Base-by-base conservation (phyloP, 2,113 vertebrate species). In the Syngnathus typhle region DNA sequence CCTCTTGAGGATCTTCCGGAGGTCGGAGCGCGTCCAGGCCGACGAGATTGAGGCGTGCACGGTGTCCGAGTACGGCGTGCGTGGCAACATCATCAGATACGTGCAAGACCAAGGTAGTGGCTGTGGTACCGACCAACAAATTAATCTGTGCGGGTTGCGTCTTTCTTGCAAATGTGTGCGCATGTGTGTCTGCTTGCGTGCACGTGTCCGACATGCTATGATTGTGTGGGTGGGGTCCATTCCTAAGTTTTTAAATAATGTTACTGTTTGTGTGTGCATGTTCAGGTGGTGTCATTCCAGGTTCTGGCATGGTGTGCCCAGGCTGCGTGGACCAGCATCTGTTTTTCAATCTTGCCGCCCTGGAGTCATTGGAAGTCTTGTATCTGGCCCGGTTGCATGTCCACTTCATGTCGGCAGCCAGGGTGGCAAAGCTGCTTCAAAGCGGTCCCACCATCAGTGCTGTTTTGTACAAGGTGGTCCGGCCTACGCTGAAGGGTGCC, bases 61-160 rank as follows among this genome's bases (percentile, higher is more conserved):
- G 76, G 88, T 96, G 87, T 90, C 93, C 0, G 94, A 95, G 60
- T 90, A 94, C 0, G 89, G 92, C 1, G 95, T 98, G 18, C 91
- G 91, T 1, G 96, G 96, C 1, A 93, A 95, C 89, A 94, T 96
- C 78, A 87, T 98, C 72, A 90, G 95, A 1, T 90, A 93, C 73
- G 75, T 98, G 37, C 81, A 88, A 0, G 93, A 94, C 78, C 93
- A 91, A 91, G 94, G 96, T 99, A 81, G 23, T 18, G 16, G 36
- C n/a, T 6, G 10, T 11, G 38, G 38, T 38, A 4, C 11, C 27
- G 7, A 4, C 39, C 27, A 15, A 13, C 44, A 46, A 46, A 27
- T 27, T 27, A 27, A 2, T 27, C 27, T 27, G 27, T 27, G 27
- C 27, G 27, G 27, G 27, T 27, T 27, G 27, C 27, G 27, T 27